Evolutionary conservation across 2,888 invertebrate species (phyloP), one percentile per base, ranked within the genome.

Genomic region (Sesamia inferens): DNA sequence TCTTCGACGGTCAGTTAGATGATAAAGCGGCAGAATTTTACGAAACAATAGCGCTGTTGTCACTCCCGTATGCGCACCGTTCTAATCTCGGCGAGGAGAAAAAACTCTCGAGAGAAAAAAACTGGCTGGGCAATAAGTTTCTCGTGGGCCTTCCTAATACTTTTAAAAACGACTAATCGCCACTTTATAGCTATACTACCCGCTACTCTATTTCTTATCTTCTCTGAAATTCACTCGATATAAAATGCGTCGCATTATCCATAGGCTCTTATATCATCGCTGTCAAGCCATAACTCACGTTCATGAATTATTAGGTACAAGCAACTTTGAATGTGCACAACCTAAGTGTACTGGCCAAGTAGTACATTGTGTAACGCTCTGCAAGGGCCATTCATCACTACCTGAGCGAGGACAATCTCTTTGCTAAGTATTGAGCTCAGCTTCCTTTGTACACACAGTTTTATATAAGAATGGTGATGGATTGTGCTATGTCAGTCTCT

Each of bases 271-370:
- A 72, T 54, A 84, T 81, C 68, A 84, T 8, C 42, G 13, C 39
- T 61, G 71, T 64, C 68, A 39, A 16, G 66, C 44, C 42, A 74
- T 79, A 80, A 74, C 57, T 80, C 71, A 74, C 39, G 44, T 58
- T 44, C 57, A 54, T 83, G 39, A 82, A 69, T 73, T 83, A 72
- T 72, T 51, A 59, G 61, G 24, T 54, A 59, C 74, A 77, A 48
- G 44, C 13, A 58, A 76, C 66, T 70, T 68, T 39, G 62, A 67
- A 64, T 71, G 67, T 76, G 57, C 68, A 51, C 19, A 22, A 67
- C n/a, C 42, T 67, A 8, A 31, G 31, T 51, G 31, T 68, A 51
- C 68, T 74, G 19, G 44, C 39, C 48, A 42, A 57, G 47, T 72
- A 19, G 31, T 66, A 66, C 55, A 66, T 57, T 57, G 24, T 55